Conservation (phyloP, 2,113 vertebrate species). For the Mirounga angustirostris region DNA sequence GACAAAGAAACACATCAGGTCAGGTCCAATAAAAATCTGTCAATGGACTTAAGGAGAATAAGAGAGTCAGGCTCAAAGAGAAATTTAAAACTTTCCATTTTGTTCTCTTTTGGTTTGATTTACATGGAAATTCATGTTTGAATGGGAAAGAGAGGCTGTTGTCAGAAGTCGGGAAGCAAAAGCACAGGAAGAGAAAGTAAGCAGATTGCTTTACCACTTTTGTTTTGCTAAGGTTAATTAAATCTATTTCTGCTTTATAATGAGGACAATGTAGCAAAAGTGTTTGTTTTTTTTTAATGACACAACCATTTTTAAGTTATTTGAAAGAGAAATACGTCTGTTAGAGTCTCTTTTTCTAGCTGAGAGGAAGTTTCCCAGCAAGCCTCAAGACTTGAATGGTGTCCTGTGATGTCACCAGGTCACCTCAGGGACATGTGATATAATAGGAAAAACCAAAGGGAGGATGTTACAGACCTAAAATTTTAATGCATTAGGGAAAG, state of each 20-base stretch:
- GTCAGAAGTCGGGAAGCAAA: slow-evolving; percentile 3
- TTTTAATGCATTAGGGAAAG: neutral
- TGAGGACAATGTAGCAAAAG: neutral
- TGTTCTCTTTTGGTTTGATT: slow-evolving; percentile 18
- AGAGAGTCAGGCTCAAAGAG: neutral
- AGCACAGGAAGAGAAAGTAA: neutral
- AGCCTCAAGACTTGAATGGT: neutral
- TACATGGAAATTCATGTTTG: neutral
- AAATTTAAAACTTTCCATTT: neutral
- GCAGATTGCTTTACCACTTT: slow-evolving; percentile 15
- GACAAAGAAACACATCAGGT: neutral
- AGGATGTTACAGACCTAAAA: neutral
- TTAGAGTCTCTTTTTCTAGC: neutral
- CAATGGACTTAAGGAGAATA: neutral
- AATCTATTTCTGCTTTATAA: slow-evolving; percentile 51
- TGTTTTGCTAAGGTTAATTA: slow-evolving; percentile 50
- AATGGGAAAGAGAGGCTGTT: slow-evolving; percentile 2
- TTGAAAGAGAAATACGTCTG: neutral
- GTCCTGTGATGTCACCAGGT: neutral
- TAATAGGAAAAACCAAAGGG: neutral
- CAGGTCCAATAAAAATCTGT: neutral
- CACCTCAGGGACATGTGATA: neutral
- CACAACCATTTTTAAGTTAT: neutral
- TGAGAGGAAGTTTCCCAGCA: neutral
- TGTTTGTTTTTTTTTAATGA: neutral